phyloP scores from a whole-genome alignment of 2,888 invertebrate species.

The Acleris cristana region DNA sequence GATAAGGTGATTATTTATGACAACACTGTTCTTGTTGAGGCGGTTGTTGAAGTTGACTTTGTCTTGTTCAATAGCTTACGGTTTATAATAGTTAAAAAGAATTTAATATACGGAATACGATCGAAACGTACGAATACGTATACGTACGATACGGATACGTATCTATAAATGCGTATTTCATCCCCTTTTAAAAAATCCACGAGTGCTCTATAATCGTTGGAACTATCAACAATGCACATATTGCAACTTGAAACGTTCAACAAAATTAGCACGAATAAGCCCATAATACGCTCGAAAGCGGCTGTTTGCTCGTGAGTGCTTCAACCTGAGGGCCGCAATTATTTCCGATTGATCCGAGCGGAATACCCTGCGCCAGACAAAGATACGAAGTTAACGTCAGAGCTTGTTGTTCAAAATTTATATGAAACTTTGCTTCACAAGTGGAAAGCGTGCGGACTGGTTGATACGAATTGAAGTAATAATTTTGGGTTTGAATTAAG shows the following conservation, averaged over 20 bases:
- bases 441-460: conserved; percentile 48
- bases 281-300: conserved; percentile 9
- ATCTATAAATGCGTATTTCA: too few species aligned
- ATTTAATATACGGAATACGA: too few species aligned
- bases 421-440: conserved; percentile 73
- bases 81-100: too few species aligned
- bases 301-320: conserved; percentile 15
- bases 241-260: conserved; percentile 14
- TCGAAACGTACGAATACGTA: too few species aligned
- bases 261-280: conserved; percentile 17
- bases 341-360: conserved; percentile 68
- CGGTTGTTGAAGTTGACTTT: too few species aligned
- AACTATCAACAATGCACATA: conserved; percentile 1
- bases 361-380: conserved; percentile 67
- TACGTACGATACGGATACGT: too few species aligned
- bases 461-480: conserved; percentile 44
- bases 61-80: too few species aligned
- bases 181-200: not conserved
- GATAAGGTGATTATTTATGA: too few species aligned
- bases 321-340: conserved; percentile 59
- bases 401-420: conserved; percentile 78
- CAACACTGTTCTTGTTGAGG: too few species aligned
- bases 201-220: not conserved
- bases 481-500: not conserved
- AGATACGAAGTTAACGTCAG: conserved; percentile 79